A percentile compares a stretch with the other conserved stretches of the same genome.
Evolutionary conservation across 2,113 vertebrate species (phyloP).

Genomic region (Piprites chloris): DNA sequence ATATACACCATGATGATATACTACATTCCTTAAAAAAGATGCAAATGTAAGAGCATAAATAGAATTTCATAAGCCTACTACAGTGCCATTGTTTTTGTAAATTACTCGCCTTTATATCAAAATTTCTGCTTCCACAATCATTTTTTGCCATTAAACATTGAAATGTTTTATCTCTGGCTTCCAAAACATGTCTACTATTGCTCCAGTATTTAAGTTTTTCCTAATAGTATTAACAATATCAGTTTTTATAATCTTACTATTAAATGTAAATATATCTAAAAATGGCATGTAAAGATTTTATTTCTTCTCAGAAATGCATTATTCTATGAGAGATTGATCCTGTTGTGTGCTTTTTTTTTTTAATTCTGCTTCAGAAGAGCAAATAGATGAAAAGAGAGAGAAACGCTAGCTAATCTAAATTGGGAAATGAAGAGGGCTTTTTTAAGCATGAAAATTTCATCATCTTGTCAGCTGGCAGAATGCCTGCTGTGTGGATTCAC

Average conservation of each 20-base stretch:
- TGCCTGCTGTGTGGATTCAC: slow-evolving; percentile 88
- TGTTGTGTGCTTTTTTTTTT: slow-evolving; percentile 44
- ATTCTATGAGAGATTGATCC: slow-evolving; percentile 66
- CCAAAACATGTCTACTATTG: neutral
- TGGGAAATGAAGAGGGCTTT: slow-evolving; percentile 85
- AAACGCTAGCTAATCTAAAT: slow-evolving; percentile 86
- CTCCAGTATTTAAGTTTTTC: neutral
- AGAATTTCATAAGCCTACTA: neutral
- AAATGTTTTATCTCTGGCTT: neutral
- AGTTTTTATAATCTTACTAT: neutral
- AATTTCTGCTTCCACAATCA: neutral
- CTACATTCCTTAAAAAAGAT: neutral
- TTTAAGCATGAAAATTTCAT: slow-evolving; percentile 89
- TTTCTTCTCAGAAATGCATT: slow-evolving; percentile 52
- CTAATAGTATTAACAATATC: slow-evolving; percentile 24
- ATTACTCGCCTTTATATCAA: neutral
- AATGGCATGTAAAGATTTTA: slow-evolving; percentile 41
- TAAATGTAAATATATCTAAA: slow-evolving; percentile 49
- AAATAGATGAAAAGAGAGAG: slow-evolving; percentile 71
- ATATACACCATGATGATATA: neutral
- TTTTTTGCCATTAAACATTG: neutral
- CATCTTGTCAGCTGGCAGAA: slow-evolving; percentile 88
- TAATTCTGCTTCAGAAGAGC: slow-evolving; percentile 71
- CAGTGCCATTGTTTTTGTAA: neutral
- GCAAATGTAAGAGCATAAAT: neutral